Percentiles rank a stretch among this genome's conserved stretches.
Evolutionary conservation across 2,888 invertebrate species (phyloP).

Genomic region (Steinernema hermaphroditum): DNA sequence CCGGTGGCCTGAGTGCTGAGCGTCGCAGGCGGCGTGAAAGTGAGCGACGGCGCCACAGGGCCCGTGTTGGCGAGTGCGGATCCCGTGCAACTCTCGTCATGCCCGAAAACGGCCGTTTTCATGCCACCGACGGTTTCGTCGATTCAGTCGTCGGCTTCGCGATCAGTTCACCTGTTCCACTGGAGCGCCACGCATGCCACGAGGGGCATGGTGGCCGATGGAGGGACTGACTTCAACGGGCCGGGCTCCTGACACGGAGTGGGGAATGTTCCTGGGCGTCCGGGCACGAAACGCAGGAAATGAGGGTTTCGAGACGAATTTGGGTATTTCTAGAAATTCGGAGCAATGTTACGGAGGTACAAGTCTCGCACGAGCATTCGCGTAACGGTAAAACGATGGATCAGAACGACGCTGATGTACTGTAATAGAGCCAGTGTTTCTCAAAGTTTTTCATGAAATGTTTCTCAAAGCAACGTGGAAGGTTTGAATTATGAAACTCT

Average conservation of each 20-base stretch:
- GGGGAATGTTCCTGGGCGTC: neutral
- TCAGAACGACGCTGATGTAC: too few relatives aligned
- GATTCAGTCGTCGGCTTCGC: neutral
- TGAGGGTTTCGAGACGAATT: too few relatives aligned
- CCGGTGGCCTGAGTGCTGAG: conserved; percentile 37
- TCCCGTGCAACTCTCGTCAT: conserved; percentile 43
- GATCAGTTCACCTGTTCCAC: neutral
- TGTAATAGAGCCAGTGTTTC: too few relatives aligned
- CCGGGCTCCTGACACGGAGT: conserved; percentile 10
- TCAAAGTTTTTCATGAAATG: too few relatives aligned
- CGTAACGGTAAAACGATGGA: too few relatives aligned
- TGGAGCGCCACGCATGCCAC: neutral
- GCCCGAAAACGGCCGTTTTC: conserved; percentile 62
- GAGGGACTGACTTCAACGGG: neutral
- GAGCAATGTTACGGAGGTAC: too few relatives aligned
- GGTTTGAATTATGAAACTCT: too few relatives aligned
- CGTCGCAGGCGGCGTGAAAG: conserved; percentile 59
- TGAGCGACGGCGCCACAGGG: conserved; percentile 55
- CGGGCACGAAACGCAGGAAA: too few relatives aligned
- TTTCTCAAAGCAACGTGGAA: too few relatives aligned
- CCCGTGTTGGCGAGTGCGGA: conserved; percentile 50
- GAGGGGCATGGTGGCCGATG: conserved; percentile 12
- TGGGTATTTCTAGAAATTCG: too few relatives aligned
- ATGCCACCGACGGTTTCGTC: conserved; percentile 37
- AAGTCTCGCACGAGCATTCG: too few relatives aligned